Percentiles rank a stretch among this genome's conserved stretches.
These are phyloP conservation scores for Berghia stephanieae DNA, from an alignment of 1,140 invertebrate species.

Conservation along the genomic window DNA sequence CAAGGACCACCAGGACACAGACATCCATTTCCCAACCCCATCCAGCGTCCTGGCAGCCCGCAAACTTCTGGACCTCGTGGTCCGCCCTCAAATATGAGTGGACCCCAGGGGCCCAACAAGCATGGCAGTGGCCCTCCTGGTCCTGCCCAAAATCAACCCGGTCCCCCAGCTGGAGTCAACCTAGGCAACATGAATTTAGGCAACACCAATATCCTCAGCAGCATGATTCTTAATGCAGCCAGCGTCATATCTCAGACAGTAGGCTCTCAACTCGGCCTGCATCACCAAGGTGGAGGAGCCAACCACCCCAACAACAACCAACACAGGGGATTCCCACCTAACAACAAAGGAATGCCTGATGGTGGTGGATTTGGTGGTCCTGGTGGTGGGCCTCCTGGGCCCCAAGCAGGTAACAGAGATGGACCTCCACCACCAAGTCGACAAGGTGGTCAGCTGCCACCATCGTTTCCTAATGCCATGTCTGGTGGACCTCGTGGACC, in stretches of 20 bases:
- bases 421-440: neutral
- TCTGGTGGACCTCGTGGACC: slow-evolving; percentile 16
- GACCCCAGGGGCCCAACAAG: too few relatives aligned
- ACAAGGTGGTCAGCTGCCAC: neutral
- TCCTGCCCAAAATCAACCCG: too few relatives aligned
- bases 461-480: slow-evolving; percentile 19
- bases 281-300: neutral
- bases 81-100: neutral
- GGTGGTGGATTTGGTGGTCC: too few relatives aligned
- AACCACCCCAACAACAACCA: neutral
- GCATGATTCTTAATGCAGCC: too few relatives aligned
- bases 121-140: too few relatives aligned
- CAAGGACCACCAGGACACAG: slow-evolving; percentile 31
- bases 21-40: slow-evolving; percentile 50
- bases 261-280: neutral
- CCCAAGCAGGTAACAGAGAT: neutral
- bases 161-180: too few relatives aligned
- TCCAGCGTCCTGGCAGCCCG: slow-evolving; percentile 46
- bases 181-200: too few relatives aligned
- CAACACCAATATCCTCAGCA: too few relatives aligned
- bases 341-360: too few relatives aligned
- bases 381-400: neutral
- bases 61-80: slow-evolving; percentile 14
- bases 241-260: too few relatives aligned
- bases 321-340: neutral